These are phyloP conservation scores for Melanchra persicariae DNA, from an alignment of 2,888 invertebrate genomes.

Conservation along the genomic window DNA sequence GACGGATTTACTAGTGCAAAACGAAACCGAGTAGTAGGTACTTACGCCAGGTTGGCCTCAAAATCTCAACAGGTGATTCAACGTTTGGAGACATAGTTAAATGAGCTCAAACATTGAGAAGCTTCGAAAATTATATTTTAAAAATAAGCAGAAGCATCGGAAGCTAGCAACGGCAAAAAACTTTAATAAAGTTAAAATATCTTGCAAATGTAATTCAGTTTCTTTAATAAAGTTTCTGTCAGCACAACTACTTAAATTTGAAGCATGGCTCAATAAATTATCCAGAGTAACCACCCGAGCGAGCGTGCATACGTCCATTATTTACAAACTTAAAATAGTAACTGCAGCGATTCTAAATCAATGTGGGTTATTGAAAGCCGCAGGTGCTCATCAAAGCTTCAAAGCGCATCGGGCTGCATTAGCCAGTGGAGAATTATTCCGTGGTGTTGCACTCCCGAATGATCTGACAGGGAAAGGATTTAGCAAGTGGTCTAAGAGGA, in stretches of 20 bases:
- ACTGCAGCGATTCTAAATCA: slow-evolving; percentile 69
- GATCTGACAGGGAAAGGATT: slow-evolving; percentile 80
- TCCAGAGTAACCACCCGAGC: slow-evolving; percentile 46
- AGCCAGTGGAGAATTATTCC: slow-evolving; percentile 69
- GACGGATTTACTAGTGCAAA: slow-evolving; percentile 37
- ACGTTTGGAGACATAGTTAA: slow-evolving; percentile 9
- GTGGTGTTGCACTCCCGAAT: slow-evolving; percentile 67
- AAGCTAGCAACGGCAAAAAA: not conserved
- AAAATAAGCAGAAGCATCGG: not conserved
- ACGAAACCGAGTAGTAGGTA: slow-evolving; percentile 9
- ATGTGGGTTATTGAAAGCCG: slow-evolving; percentile 75
- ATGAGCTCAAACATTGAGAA: not conserved
- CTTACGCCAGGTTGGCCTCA: slow-evolving; percentile 6
- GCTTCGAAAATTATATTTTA: not conserved
- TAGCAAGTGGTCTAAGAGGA: slow-evolving; percentile 79
- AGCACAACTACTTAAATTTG: slow-evolving; percentile 47
- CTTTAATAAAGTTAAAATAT: slow-evolving; percentile 15
- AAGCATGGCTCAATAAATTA: slow-evolving; percentile 48
- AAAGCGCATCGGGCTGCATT: slow-evolving; percentile 72
- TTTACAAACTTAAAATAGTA: slow-evolving; percentile 61
- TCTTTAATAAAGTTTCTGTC: slow-evolving; percentile 41
- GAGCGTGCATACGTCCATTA: slow-evolving; percentile 50
- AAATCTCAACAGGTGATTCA: slow-evolving; percentile 50
- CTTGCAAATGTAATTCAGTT: slow-evolving; percentile 16
- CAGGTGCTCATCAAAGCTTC: slow-evolving; percentile 75